Percentiles rank a stretch among this genome's conserved stretches.
These are phyloP conservation scores for Epinotia demarniana DNA, from an alignment of 2,888 invertebrate genomes.

Conservation along the genomic window DNA sequence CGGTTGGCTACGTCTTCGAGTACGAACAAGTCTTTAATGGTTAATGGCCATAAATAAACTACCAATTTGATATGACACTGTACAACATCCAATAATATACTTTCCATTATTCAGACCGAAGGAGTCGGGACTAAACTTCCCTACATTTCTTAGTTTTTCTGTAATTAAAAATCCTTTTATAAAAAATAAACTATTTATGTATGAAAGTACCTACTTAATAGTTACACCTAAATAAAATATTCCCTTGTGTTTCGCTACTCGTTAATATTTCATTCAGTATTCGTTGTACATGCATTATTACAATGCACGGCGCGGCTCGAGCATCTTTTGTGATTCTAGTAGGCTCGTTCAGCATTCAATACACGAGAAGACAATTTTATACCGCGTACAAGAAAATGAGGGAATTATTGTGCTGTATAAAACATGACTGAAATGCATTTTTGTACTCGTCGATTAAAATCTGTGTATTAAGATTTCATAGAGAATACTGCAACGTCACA, in stretches of 20 bases:
- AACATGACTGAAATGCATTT: conserved; percentile 11
- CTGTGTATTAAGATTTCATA: too few relatives aligned
- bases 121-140: too few relatives aligned
- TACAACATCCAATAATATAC: too few relatives aligned
- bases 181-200: too few relatives aligned
- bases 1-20: conserved; percentile 13
- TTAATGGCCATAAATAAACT: not conserved
- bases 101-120: too few relatives aligned
- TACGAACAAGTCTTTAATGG: conserved; percentile 2
- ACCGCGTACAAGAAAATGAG: conserved; percentile 15
- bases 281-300: conserved; percentile 25
- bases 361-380: conserved; percentile 23
- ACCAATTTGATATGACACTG: not conserved
- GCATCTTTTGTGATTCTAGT: conserved; percentile 33
- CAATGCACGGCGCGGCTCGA: conserved; percentile 17
- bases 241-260: not conserved
- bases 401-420: not conserved
- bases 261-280: conserved; percentile 27
- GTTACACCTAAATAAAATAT: not conserved
- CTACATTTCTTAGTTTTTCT: too few relatives aligned
- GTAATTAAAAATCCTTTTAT: too few relatives aligned
- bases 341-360: conserved; percentile 37
- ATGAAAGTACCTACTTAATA: not conserved
- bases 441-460: too few relatives aligned
- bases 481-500: too few relatives aligned